Evolutionary conservation across 1,140 invertebrate genomes (phyloP).

Genomic region (Bombus cullumanus): DNA sequence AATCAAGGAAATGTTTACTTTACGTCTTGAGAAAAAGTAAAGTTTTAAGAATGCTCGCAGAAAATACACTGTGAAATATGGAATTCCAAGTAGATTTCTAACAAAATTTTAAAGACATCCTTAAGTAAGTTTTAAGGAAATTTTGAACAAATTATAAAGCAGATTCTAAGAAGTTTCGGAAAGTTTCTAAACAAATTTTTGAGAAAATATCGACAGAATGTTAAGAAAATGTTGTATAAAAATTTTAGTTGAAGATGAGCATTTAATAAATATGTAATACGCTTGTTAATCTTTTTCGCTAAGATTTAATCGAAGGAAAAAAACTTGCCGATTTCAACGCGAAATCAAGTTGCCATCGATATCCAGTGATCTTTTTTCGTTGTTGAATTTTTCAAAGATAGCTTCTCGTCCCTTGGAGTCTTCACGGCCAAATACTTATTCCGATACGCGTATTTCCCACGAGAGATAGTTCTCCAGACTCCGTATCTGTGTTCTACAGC

Average conservation of each 20-base stretch:
- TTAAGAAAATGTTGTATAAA: not conserved
- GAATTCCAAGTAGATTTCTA: no score
- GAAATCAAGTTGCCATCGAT: not conserved
- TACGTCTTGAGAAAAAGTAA: no score
- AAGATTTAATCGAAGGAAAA: no score
- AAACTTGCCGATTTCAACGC: not conserved
- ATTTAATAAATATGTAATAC: not conserved
- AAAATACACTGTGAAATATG: no score
- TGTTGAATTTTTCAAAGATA: conserved; percentile 56
- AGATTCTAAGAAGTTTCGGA: not conserved
- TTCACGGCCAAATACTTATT: conserved; percentile 47
- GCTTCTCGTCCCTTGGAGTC: conserved; percentile 43
- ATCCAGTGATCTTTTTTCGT: conserved; percentile 40
- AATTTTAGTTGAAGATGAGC: no score
- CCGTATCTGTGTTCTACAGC: not conserved
- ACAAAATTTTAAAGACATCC: no score
- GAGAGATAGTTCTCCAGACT: conserved; percentile 32
- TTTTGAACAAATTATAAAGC: no score
- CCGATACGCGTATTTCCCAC: conserved; percentile 61
- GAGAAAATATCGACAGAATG: not conserved
- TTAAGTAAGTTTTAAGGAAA: no score
- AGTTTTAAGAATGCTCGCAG: no score
- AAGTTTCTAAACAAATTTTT: not conserved
- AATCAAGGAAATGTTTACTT: not conserved
- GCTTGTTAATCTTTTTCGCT: not conserved